These are phyloP conservation scores for Polydrusus pterygomalis DNA, from an alignment of 2,888 invertebrate genomes.

Conservation along the genomic window DNA sequence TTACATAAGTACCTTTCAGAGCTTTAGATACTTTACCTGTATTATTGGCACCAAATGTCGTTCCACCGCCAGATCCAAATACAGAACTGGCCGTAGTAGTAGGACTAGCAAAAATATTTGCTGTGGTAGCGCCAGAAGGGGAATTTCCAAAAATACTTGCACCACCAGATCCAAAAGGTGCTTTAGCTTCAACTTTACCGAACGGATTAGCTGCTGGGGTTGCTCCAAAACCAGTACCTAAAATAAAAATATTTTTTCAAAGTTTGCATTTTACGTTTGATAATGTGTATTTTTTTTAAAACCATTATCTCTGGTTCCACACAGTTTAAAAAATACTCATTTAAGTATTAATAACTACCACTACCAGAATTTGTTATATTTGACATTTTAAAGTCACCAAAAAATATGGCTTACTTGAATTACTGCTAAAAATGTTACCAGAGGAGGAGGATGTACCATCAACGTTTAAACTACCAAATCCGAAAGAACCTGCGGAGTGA, in stretches of 20 bases:
- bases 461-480: constrained; percentile 63
- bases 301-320: too few species aligned
- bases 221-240: constrained; percentile 42
- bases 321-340: too few species aligned
- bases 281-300: too few species aligned
- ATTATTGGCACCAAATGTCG: constrained; percentile 28
- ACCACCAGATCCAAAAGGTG: constrained; percentile 38
- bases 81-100: constrained; percentile 50
- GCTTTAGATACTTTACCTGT: constrained; percentile 15
- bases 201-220: constrained; percentile 39
- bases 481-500: constrained; percentile 59
- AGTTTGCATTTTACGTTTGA: too few species aligned
- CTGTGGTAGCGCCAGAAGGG: constrained; percentile 14
- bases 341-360: too few species aligned
- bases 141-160: constrained; percentile 42
- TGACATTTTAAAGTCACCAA: neutral
- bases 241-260: neutral
- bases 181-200: constrained; percentile 47
- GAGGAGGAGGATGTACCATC: constrained; percentile 58
- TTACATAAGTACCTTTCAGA: too few species aligned
- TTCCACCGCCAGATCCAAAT: constrained; percentile 49
- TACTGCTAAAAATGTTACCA: constrained; percentile 59
- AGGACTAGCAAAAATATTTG: constrained; percentile 40
- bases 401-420: constrained; percentile 41
- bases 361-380: neutral